Percentiles rank a stretch among this genome's conserved stretches.
phyloP scores from a whole-genome alignment of 2,797 vertebrate species.

The Megaceryle alcyon region DNA sequence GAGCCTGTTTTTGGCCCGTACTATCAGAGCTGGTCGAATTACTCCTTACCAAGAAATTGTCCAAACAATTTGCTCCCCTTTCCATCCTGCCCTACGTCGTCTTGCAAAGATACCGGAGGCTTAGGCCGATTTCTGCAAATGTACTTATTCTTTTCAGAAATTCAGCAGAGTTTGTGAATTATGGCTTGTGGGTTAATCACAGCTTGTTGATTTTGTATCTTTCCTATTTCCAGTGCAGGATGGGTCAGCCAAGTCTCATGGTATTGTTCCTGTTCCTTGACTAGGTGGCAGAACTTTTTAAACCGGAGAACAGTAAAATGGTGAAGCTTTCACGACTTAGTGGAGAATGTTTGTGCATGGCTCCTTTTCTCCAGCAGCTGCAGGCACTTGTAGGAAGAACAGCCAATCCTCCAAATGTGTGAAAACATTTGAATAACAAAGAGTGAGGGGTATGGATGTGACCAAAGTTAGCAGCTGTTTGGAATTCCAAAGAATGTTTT shows the following conservation, averaged over 20 bases:
- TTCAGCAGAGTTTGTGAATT: background rate
- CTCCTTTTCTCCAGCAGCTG: background rate
- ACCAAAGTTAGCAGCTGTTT: background rate
- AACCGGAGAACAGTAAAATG: background rate
- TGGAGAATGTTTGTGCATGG: background rate
- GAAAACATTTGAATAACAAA: background rate
- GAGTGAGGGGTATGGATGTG: background rate
- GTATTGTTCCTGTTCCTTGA: background rate
- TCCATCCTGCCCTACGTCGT: background rate
- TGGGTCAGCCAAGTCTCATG: background rate
- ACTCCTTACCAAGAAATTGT: background rate
- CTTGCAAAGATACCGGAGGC: background rate
- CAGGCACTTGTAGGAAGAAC: background rate
- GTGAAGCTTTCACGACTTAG: background rate
- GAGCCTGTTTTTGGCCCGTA: constrained; percentile 3
- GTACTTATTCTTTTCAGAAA: background rate
- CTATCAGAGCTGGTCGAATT: background rate
- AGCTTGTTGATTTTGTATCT: background rate
- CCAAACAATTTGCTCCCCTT: background rate
- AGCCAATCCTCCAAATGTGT: background rate
- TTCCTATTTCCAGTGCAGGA: background rate
- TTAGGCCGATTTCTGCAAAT: background rate
- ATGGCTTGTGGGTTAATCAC: background rate
- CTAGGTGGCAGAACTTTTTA: background rate
- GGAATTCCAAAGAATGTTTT: background rate